phyloP scores from a whole-genome alignment of 2,113 vertebrate species.

The Apteryx owenii region DNA sequence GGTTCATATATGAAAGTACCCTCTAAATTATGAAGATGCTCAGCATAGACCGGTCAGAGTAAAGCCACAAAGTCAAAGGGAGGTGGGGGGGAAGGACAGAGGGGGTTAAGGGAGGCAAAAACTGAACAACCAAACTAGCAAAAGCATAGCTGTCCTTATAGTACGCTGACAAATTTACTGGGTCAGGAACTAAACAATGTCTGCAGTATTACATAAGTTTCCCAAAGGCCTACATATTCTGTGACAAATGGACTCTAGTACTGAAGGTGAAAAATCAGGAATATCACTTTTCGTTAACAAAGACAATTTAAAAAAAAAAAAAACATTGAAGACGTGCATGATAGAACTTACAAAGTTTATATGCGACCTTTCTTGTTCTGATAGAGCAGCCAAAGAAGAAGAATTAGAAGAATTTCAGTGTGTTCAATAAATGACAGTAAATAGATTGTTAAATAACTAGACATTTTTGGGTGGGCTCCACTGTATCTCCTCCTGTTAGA shows the following conservation, averaged over 20 bases:
- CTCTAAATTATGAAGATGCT: not conserved
- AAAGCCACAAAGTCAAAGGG: not conserved
- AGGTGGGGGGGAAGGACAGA: rapidly evolving
- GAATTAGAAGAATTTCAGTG: not conserved
- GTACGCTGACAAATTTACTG: not conserved
- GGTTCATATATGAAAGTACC: no score
- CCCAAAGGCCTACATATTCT: rapidly evolving
- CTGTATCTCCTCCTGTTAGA: not conserved
- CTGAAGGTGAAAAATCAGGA: not conserved
- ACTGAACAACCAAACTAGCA: not conserved
- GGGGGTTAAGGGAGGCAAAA: not conserved
- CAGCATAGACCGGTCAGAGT: not conserved
- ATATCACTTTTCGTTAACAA: not conserved
- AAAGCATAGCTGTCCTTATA: not conserved
- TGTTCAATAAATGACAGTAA: not conserved
- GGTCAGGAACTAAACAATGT: rapidly evolving
- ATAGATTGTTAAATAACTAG: not conserved
- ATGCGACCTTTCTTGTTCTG: not conserved
- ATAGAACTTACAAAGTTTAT: not conserved
- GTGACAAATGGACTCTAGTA: not conserved
- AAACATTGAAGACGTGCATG: not conserved
- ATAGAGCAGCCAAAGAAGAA: not conserved
- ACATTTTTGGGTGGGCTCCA: not conserved
- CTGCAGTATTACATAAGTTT: not conserved
- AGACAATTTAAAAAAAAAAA: not conserved